A percentile compares a stretch with the other conserved stretches of the same genome.
phyloP scores from a whole-genome alignment of 2,797 vertebrate genomes.

The Leptatherina wallacei region DNA sequence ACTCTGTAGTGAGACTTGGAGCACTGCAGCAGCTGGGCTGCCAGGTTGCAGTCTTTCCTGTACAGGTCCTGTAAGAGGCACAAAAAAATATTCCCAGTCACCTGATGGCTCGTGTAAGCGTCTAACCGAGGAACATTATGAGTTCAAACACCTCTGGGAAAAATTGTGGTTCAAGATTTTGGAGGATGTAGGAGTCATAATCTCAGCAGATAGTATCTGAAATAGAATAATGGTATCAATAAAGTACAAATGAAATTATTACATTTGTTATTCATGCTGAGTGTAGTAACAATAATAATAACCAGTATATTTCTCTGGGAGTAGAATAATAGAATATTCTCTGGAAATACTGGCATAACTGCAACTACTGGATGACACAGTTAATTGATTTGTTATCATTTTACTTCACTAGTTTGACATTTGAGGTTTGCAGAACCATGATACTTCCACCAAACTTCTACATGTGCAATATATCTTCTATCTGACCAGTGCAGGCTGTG shows the following conservation, averaged over 20 bases:
- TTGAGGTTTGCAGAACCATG: slow-evolving; percentile 25
- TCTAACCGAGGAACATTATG: slow-evolving; percentile 6
- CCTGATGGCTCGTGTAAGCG: slow-evolving; percentile 4
- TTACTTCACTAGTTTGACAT: slow-evolving; percentile 18
- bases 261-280: neutral
- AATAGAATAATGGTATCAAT: neutral
- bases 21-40: slow-evolving; percentile 94
- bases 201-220: neutral
- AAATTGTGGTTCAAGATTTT: slow-evolving; percentile 19
- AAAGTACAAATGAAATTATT: neutral
- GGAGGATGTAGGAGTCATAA: neutral
- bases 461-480: slow-evolving; percentile 31
- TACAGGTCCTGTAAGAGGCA: slow-evolving; percentile 88
- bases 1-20: slow-evolving; percentile 92
- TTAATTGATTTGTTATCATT: neutral
- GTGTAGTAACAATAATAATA: neutral
- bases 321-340: neutral
- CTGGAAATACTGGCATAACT: neutral
- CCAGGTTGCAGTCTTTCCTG: slow-evolving; percentile 96
- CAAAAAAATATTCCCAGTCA: slow-evolving; percentile 32
- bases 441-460: slow-evolving; percentile 36
- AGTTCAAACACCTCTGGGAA: slow-evolving; percentile 1
- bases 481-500: slow-evolving; percentile 35
- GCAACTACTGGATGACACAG: neutral
- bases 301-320: neutral